Evolutionary conservation across 2,888 invertebrate species (phyloP).

Genomic region (Enoplolaimus lenunculus): DNA sequence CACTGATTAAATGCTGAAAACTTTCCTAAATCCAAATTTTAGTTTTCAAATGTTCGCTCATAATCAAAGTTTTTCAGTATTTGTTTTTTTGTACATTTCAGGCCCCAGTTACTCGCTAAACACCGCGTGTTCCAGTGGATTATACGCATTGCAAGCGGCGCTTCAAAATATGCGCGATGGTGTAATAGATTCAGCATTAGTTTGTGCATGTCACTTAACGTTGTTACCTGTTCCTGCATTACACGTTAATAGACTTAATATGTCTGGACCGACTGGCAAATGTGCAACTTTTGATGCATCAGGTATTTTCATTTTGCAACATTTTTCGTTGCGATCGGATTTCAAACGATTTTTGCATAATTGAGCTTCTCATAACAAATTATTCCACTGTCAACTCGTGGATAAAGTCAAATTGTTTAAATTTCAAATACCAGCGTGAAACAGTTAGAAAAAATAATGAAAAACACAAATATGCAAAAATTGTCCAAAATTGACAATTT

Average conservation of each 20-base stretch:
- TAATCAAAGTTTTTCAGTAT: too few species aligned
- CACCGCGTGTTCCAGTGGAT: slow-evolving; percentile 89
- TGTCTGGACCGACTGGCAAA: slow-evolving; percentile 76
- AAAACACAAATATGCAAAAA: too few species aligned
- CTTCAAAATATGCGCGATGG: slow-evolving; percentile 60
- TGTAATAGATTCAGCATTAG: slow-evolving; percentile 82
- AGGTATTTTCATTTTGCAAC: slow-evolving; percentile 45
- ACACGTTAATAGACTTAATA: slow-evolving; percentile 79
- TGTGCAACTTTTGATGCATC: slow-evolving; percentile 87
- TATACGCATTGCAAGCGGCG: slow-evolving; percentile 49
- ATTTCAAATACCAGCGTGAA: too few species aligned
- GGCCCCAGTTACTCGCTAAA: slow-evolving; percentile 88
- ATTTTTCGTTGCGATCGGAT: background rate
- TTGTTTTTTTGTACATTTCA: slow-evolving; percentile 33
- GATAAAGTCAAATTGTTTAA: too few species aligned
- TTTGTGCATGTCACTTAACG: slow-evolving; percentile 78
- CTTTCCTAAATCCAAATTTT: too few species aligned
- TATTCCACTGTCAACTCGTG: too few species aligned
- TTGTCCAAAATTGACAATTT: too few species aligned
- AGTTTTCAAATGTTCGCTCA: too few species aligned
- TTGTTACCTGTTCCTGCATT: slow-evolving; percentile 77
- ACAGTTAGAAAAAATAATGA: too few species aligned
- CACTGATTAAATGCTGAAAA: too few species aligned
- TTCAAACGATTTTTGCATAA: too few species aligned
- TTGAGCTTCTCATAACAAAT: background rate